phyloP scores from a whole-genome alignment of 2,888 invertebrate genomes.

The Tiliacea aurago region DNA sequence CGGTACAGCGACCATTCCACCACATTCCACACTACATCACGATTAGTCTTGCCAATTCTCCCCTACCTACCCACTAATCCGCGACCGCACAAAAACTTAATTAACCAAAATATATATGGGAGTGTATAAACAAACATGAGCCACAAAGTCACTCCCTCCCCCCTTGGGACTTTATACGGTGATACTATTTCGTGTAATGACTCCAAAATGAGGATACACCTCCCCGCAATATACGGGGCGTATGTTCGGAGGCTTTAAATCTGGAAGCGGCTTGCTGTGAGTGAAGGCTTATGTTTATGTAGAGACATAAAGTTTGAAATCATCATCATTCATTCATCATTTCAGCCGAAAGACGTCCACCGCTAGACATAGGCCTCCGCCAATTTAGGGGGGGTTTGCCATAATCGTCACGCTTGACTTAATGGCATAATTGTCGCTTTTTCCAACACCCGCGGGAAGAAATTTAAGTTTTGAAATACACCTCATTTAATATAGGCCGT shows the following conservation, averaged over 20 bases:
- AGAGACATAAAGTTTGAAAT: no score
- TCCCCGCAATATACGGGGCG: constrained; percentile 81
- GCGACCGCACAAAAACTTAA: constrained; percentile 88
- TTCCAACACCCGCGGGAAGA: no score
- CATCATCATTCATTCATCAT: no score
- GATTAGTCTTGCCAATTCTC: constrained; percentile 77
- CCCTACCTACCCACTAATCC: constrained; percentile 79
- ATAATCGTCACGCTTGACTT: no score
- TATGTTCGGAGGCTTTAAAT: constrained; percentile 60
- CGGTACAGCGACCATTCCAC: constrained; percentile 42
- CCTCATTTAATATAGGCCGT: neutral
- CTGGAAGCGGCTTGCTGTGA: constrained; percentile 68
- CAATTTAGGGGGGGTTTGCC: no score
- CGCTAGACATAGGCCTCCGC: no score
- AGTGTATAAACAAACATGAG: constrained; percentile 87
- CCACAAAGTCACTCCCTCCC: constrained; percentile 83
- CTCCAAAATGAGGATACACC: constrained; percentile 89
- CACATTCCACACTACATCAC: constrained; percentile 75
- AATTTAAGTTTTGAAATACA: neutral
- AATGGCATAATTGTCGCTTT: no score
- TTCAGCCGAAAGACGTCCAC: no score
- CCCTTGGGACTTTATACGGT: constrained; percentile 87
- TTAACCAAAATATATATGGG: constrained; percentile 88
- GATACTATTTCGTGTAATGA: constrained; percentile 91
- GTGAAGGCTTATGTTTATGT: constrained; percentile 23